phyloP scores from a whole-genome alignment of 2,888 invertebrate genomes.

The Eristalis tenax region DNA sequence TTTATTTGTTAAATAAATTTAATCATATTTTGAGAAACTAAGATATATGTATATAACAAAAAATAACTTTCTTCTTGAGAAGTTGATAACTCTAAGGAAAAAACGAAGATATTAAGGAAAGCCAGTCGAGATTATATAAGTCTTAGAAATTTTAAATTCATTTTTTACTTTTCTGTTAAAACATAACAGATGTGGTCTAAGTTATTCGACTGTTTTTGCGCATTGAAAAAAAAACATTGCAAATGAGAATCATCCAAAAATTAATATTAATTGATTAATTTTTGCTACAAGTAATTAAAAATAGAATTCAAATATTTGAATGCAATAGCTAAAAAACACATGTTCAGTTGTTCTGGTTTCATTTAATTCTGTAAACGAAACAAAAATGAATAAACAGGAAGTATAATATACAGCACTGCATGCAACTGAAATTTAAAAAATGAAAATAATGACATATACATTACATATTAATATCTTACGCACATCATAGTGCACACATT shows the following conservation, averaged over 20 bases:
- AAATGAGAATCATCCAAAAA: background rate
- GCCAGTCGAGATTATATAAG: slow-evolving; percentile 24
- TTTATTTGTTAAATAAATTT: slow-evolving; percentile 28
- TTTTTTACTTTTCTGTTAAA: no score
- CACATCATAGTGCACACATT: slow-evolving; percentile 9
- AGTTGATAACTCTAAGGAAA: background rate
- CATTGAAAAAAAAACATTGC: background rate
- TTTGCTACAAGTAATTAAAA: background rate
- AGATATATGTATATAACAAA: background rate
- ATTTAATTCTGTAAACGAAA: background rate
- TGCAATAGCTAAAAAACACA: background rate
- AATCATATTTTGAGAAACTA: slow-evolving; percentile 11
- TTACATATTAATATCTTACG: slow-evolving; percentile 33
- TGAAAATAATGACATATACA: slow-evolving; percentile 14
- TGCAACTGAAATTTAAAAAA: background rate
- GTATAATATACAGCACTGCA: background rate
- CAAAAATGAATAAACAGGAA: background rate
- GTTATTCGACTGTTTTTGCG: background rate
- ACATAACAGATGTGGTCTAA: background rate
- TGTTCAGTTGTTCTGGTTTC: background rate
- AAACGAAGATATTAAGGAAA: slow-evolving; percentile 10
- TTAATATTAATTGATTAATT: background rate
- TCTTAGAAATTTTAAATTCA: background rate
- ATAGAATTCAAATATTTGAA: no score
- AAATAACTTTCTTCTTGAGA: background rate